Evolutionary conservation across 2,113 vertebrate genomes (phyloP).

Genomic region (Aspidoscelis tigris): DNA sequence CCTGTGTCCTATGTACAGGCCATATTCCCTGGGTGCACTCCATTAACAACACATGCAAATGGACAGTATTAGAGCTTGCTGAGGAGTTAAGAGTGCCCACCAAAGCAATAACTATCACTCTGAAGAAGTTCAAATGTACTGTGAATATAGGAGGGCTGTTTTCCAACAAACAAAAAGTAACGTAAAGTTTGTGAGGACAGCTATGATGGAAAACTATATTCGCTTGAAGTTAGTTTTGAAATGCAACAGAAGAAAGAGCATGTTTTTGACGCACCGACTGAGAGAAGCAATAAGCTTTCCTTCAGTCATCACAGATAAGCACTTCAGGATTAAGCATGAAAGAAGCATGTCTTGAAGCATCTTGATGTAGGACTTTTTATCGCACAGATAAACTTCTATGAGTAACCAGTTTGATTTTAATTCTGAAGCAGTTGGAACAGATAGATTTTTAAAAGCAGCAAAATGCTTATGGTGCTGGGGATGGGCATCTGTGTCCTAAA

Average conservation of each 20-base stretch:
- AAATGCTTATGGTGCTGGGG: not conserved
- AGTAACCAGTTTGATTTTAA: not conserved
- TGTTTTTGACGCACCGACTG: not conserved
- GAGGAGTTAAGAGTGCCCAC: not conserved
- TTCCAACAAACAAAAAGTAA: not conserved
- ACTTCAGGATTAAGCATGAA: not conserved
- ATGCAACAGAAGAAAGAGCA: too few species aligned
- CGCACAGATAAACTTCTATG: not conserved
- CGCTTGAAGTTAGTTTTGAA: not conserved
- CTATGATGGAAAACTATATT: not conserved
- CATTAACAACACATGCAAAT: fast-evolving
- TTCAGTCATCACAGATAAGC: not conserved
- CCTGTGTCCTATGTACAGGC: not conserved
- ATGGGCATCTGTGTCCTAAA: too few species aligned
- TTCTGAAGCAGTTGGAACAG: not conserved
- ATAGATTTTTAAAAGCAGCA: not conserved
- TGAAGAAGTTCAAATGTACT: not conserved
- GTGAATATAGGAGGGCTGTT: too few species aligned
- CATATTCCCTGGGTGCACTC: not conserved
- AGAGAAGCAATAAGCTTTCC: not conserved
- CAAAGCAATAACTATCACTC: not conserved
- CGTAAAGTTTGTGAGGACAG: not conserved
- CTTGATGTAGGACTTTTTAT: not conserved
- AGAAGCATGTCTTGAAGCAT: not conserved
- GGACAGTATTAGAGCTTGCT: not conserved